These are phyloP conservation scores for Escarpia spicata DNA, from an alignment of 2,888 invertebrate genomes.

Conservation along the genomic window DNA sequence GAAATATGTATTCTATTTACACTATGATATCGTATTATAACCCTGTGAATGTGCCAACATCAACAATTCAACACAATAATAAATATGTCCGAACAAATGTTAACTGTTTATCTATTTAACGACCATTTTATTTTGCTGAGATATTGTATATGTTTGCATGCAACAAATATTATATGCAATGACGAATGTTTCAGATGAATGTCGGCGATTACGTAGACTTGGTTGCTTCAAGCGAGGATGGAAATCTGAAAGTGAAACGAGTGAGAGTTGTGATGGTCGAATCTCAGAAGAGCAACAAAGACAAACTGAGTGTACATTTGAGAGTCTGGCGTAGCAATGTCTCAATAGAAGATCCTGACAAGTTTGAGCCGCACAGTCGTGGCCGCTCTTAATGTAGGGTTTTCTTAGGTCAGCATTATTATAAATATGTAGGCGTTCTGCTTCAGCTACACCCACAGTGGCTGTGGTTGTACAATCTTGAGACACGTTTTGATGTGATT, in stretches of 20 bases:
- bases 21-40: not conserved
- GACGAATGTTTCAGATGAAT: not conserved
- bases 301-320: conserved; percentile 19
- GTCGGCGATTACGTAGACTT: not conserved
- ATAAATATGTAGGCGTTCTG: not conserved
- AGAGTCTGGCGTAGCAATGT: conserved; percentile 19
- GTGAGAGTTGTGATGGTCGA: conserved; percentile 20
- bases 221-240: not conserved
- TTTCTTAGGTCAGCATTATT: not conserved
- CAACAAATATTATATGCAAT: not conserved
- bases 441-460: not conserved
- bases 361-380: not conserved
- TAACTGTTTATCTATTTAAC: not conserved
- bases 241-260: conserved; percentile 24
- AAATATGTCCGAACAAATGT: not conserved
- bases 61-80: not conserved
- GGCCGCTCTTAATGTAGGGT: not conserved
- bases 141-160: not conserved
- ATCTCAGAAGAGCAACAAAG: conserved; percentile 19
- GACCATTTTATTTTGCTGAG: not conserved
- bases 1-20: not conserved
- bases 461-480: not conserved
- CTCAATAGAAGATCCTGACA: not conserved
- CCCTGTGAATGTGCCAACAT: not conserved
- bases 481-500: not conserved